Conservation (phyloP, 2,797 vertebrate species). For the Sebastes umbrosus region DNA sequence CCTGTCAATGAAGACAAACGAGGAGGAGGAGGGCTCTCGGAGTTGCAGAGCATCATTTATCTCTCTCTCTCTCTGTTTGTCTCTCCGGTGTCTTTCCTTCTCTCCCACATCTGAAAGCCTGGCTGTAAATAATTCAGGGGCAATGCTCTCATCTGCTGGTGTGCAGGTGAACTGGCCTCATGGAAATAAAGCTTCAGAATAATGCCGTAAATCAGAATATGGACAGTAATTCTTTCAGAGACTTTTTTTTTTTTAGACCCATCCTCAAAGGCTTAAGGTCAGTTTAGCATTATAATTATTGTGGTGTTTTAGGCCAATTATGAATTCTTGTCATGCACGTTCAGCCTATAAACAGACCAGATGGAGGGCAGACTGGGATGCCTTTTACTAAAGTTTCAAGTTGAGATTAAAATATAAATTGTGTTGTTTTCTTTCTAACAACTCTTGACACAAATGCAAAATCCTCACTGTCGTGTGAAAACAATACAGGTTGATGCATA, state of each 20-base stretch:
- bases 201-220: background rate
- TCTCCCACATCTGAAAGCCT: background rate
- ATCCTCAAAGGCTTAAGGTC: background rate
- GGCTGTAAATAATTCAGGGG: constrained; percentile 39
- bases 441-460: background rate
- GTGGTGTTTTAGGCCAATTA: background rate
- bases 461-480: background rate
- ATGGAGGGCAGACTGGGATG: background rate
- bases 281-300: background rate
- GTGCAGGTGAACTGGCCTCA: constrained; percentile 21
- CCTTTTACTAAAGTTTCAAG: background rate
- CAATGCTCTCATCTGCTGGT: constrained; percentile 64
- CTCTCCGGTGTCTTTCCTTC: background rate
- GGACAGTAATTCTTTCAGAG: background rate
- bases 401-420: background rate
- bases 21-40: constrained; percentile 42
- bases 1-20: constrained; percentile 76
- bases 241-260: background rate
- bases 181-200: background rate
- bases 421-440: background rate
- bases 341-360: background rate
- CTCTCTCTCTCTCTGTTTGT: constrained; percentile 9
- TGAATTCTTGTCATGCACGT: background rate
- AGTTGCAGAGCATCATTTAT: constrained; percentile 52
- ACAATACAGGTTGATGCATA: background rate